Evolutionary conservation across 2,797 vertebrate genomes (phyloP).

Genomic region (Mormyrops attenuatus): DNA sequence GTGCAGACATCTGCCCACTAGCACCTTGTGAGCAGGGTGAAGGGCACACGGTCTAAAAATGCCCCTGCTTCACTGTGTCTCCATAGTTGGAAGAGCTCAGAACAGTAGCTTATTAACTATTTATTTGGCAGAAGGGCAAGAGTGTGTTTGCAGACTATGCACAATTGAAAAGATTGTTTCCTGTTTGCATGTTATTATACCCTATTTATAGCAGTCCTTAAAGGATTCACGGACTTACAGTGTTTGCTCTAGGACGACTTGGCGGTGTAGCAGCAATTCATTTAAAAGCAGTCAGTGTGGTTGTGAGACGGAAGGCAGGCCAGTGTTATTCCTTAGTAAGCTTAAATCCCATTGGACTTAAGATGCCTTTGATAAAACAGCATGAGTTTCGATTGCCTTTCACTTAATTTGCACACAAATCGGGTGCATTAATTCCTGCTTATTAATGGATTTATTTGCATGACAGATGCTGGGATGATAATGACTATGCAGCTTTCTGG

Average conservation of each 20-base stretch:
- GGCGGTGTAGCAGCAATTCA: neutral
- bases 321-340: neutral
- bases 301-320: neutral
- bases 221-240: neutral
- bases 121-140: neutral
- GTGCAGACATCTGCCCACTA: neutral
- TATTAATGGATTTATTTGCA: neutral
- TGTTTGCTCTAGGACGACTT: neutral
- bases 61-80: neutral
- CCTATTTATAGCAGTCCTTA: neutral
- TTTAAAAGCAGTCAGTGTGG: neutral
- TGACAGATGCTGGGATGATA: slow-evolving; percentile 66
- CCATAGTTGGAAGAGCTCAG: neutral
- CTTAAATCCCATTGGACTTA: neutral
- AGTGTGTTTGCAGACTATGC: neutral
- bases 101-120: neutral
- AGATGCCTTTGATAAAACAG: neutral
- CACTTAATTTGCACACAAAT: neutral
- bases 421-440: neutral
- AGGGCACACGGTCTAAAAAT: neutral
- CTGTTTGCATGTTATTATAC: neutral
- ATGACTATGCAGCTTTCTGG: slow-evolving; percentile 54
- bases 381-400: neutral
- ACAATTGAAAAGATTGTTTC: neutral
- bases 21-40: neutral